Evolutionary conservation across 2,113 vertebrate species (phyloP).

Genomic region (Morone chrysops): DNA sequence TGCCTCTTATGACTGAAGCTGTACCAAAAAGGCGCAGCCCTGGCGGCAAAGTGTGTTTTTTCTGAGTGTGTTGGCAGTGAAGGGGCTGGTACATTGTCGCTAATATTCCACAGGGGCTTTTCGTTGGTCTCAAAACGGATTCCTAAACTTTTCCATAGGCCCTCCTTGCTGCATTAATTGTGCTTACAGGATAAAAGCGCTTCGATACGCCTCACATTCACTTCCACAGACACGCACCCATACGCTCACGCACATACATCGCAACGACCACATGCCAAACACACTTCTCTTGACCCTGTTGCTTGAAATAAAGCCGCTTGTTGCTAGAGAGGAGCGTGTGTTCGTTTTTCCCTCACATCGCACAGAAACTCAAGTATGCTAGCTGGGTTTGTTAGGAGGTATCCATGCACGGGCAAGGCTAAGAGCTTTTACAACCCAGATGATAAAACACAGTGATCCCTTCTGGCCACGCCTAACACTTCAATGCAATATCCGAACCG

Average conservation of each 20-base stretch:
- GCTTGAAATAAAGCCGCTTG: conserved; percentile 21
- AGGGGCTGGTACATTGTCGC: conserved; percentile 68
- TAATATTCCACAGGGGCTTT: conserved; percentile 39
- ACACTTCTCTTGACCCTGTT: conserved; percentile 8
- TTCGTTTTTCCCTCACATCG: conserved; percentile 1
- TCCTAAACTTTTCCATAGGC: neutral
- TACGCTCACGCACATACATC: neutral
- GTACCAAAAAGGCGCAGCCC: neutral
- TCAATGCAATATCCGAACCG: conserved; percentile 25
- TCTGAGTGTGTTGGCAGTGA: conserved; percentile 72
- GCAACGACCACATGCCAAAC: conserved; percentile 15
- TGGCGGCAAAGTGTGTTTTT: neutral
- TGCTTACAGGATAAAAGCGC: conserved; percentile 37
- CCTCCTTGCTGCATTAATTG: conserved; percentile 25
- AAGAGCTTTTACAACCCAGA: conserved; percentile 53
- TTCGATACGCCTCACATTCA: neutral
- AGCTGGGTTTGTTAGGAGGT: conserved; percentile 70
- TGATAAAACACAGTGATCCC: conserved; percentile 66
- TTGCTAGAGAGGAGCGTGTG: neutral
- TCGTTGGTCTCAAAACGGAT: conserved; percentile 28
- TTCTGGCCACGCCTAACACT: conserved; percentile 43
- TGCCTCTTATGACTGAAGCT: neutral
- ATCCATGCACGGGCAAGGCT: conserved; percentile 49
- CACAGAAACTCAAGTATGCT: conserved; percentile 60
- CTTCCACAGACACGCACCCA: conserved; percentile 16